phyloP scores from a whole-genome alignment of 2,113 vertebrate genomes.

The Platysteira castanea region DNA sequence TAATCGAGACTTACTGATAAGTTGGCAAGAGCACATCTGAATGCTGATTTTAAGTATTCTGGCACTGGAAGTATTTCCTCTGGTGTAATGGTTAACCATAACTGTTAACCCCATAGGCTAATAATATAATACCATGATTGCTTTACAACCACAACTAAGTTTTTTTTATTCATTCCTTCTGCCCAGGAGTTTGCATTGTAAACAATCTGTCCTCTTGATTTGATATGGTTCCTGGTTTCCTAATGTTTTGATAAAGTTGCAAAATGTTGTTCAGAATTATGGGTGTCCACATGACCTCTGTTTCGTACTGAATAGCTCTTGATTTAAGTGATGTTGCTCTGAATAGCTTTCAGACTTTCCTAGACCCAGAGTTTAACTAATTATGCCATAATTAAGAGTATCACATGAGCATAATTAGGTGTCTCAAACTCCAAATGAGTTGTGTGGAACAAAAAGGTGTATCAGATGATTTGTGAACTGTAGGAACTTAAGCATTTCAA shows the following conservation, averaged over 20 bases:
- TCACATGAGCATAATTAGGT: background rate
- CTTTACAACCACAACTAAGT: background rate
- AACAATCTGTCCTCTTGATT: background rate
- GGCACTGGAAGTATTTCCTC: background rate
- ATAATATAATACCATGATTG: background rate
- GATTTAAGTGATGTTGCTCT: background rate
- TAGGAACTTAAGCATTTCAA: background rate
- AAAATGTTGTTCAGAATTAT: background rate
- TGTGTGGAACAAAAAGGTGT: background rate
- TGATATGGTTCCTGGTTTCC: background rate
- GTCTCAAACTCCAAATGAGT: background rate
- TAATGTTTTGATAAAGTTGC: background rate
- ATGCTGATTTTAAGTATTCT: background rate
- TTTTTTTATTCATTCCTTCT: background rate
- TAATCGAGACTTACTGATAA: background rate
- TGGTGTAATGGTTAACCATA: constrained; percentile 10
- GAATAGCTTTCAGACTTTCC: background rate
- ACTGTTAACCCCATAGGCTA: background rate
- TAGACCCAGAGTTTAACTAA: background rate
- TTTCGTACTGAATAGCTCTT: background rate
- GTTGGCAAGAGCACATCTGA: background rate
- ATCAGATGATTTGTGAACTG: background rate
- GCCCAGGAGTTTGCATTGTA: background rate
- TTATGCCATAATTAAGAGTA: background rate
- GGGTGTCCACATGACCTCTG: background rate